Base-by-base conservation (phyloP, 2,113 vertebrate genomes). In the Trichomycterus rosablanca region DNA sequence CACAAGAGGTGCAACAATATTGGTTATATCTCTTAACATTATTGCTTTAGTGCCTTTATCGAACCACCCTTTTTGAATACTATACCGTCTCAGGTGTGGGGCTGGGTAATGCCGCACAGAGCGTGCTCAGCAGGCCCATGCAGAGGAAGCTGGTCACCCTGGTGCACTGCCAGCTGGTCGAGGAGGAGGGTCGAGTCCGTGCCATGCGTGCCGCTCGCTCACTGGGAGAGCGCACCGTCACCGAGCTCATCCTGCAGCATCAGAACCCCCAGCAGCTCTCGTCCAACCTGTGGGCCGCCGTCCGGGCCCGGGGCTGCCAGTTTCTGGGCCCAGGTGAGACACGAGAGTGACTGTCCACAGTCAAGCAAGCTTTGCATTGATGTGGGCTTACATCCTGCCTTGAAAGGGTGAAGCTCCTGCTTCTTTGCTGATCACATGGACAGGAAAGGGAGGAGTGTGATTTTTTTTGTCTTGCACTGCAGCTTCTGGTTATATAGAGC, bases 241-340 rank as follows among this genome's bases (percentile, higher is more conserved):
- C 95, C 2, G 96, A 97, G 66, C 96, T 98, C 78, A 97, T 98
- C 77, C 88, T 98, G 52, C 95, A 98, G 79, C 96, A 98, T 71
- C 96, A 98, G 74, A 98, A 98, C 64, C 96, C 95, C 45, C 95
- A 98, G 75, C 96, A 97, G 60, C 93, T 98, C 43, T 97, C 95
- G n/a, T 97, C 96, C 39, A 98, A 98, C 67, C 89, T 98, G 49
- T 97, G 96, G 96, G 95, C 96, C 51, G 95, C 96, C 5, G 95
- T 98, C 32, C 90, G 96, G 62, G 95, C 96, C 49, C 85, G 96
- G 32, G 96, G 95, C 9, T 98, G 96, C 78, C 96, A 98, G 80
- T 98, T 98, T 76, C 92, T 98, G n/a, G 96, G 96, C 35, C 96
- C 96, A 80, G 96, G 96, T 97, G 87, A n/a, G 43, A 23, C 4